Evolutionary conservation across 2,888 invertebrate species (phyloP), one percentile per base, ranked within the genome.

Genomic region (Drosophila anomelani): DNA sequence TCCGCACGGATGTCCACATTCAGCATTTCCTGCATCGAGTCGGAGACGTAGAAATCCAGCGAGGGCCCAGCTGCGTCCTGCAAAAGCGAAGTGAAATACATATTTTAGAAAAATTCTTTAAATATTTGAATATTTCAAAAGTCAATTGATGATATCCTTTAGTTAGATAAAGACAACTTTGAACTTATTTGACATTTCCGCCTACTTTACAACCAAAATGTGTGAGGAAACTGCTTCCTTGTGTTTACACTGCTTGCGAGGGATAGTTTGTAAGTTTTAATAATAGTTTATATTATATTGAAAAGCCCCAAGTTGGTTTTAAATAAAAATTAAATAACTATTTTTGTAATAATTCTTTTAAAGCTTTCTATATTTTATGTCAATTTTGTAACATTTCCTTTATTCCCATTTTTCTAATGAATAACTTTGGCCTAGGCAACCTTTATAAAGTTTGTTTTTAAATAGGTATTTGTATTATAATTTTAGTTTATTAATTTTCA

Each of bases 1-100:
- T 97, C 97, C 79, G 95, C 95, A 91, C 97, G 96, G 75, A 98
- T 97, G 91, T 97, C 98, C 92, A 96, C 96, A 90, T 97, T 97
- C 78, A 98, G 94, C 96, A 97, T 97, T 90, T 98, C 97, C 92
- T 97, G 97, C 89, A 97, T 94, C 57, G 97, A 96, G 91, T 95
- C 95, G 38, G 95, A 94, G 90, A 95, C 94, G 85, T 94, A 95
- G 75, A 95, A 93, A 91, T 95, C 95, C 93, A 95, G 93, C 92
- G 94, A 94, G 12, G 92, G 92, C 85, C 94, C 94, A 80, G 93
- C 93, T 90, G 94, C 93, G 91, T 93, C 93, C 94, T 94, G 90
- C 36, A 93, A 93, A 64, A 20, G 51, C 12, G 0, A 34, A 9
- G 9, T 34, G 8, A 51, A 9, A 32, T 12, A 49, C 7, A 17